These are phyloP conservation scores for Cryptus viduatorius DNA, from an alignment of 2,888 invertebrate genomes.

Conservation along the genomic window DNA sequence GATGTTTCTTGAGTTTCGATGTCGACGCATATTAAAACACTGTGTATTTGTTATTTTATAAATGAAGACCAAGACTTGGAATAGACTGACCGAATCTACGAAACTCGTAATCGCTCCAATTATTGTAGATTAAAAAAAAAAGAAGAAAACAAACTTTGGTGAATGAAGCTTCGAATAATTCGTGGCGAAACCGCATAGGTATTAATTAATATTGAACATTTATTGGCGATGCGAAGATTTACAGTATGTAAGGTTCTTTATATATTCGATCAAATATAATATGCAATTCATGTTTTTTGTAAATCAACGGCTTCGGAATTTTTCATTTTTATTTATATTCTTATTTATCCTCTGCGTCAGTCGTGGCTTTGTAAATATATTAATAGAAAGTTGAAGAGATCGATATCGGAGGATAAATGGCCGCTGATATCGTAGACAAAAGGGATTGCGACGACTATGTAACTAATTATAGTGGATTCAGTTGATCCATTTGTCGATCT, in stretches of 20 bases:
- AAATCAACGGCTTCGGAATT: slow-evolving; percentile 47
- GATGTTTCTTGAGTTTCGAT: slow-evolving; percentile 33
- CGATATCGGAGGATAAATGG: too few relatives aligned
- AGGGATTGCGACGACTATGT: background rate
- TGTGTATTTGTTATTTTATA: slow-evolving; percentile 48
- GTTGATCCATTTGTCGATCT: slow-evolving; percentile 2
- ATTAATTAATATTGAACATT: slow-evolving; percentile 78
- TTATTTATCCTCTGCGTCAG: too few relatives aligned
- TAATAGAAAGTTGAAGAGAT: too few relatives aligned
- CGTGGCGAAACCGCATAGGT: slow-evolving; percentile 72
- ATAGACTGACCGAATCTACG: slow-evolving; percentile 69
- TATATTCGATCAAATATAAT: slow-evolving; percentile 80
- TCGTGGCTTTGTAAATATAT: too few relatives aligned
- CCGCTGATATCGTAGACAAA: too few relatives aligned
- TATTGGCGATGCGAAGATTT: slow-evolving; percentile 69
- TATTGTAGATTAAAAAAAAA: slow-evolving; percentile 52
- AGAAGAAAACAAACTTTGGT: slow-evolving; percentile 57
- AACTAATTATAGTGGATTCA: slow-evolving; percentile 11
- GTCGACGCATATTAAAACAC: slow-evolving; percentile 12
- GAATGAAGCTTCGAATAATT: slow-evolving; percentile 54
- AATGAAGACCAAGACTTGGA: slow-evolving; percentile 35
- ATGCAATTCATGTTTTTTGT: slow-evolving; percentile 83
- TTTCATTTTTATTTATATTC: too few relatives aligned
- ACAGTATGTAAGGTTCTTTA: slow-evolving; percentile 77
- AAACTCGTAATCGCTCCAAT: slow-evolving; percentile 61